Evolutionary conservation across 2,797 vertebrate genomes (phyloP), one percentile per base, ranked within the genome.

Genomic region (Bradypodion ventrale): DNA sequence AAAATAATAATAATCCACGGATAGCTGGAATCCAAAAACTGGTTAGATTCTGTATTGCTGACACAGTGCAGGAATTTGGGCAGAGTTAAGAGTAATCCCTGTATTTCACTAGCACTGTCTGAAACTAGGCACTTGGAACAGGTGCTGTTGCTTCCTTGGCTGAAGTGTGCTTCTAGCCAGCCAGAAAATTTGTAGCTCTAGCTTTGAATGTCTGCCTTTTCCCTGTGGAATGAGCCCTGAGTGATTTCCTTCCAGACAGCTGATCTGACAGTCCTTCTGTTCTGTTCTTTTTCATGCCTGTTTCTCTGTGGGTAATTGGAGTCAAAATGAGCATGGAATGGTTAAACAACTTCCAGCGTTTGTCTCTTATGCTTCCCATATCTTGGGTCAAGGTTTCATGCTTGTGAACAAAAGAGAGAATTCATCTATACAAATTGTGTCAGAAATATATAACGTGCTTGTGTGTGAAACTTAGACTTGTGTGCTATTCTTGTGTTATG

Each of bases 281-380:
- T 82, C 84, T 81, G 78, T 76, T 85, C 72, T 72, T 46, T 72
- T 72, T 63, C 66, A 75, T 59, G 74, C 77, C 77, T 77, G 32
- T 77, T 81, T 62, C 79, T 82, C 65, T 76, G 72, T 85, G 66
- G 74, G 75, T 81, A 85, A 85, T 85, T 81, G 84, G 79, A 82
- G 74, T 85, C 74, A 76, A 76, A 80, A 76, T 81, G 73, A 85
- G 78, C 49, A 76, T 69, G 32, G 56, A 73, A 73, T 49, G 56
- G 65, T 85, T 85, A 85, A 82, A 82, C 74, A 82, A 70, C 40
- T 49, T 63, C 37, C n/a, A 69, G 37, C 6, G 27, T 70, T 75
- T 76, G 65, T 19, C 79, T 81, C 75, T 81, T 63, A 75, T 76
- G 81, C 16, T 70, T 72, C 63, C 63, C 52, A 56, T n/a, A 42